Base-by-base conservation (phyloP, 1,140 invertebrate species). In the Eriosoma lanigerum region DNA sequence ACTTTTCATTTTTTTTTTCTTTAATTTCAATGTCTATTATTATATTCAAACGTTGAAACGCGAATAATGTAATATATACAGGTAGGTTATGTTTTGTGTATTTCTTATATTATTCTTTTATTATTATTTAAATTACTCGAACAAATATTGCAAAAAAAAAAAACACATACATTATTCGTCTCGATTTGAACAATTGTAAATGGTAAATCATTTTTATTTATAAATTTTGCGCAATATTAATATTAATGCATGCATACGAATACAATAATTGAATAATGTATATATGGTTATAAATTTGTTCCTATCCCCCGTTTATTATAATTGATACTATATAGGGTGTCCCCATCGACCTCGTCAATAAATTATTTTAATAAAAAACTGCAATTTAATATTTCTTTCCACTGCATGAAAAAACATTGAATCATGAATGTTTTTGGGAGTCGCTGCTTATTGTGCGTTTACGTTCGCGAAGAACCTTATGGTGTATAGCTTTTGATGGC, bases 151-250 rank as follows among this genome's bases (percentile, higher is more conserved):
- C 66, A 46, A 70, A 70, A 70, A 50, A 70, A 50, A 38, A 38
- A 50, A 50, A 32, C 38, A 3, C 44, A 32, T 66, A 50, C 46
- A 50, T n/a, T n/a, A n/a, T 50, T 50, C 44, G 66, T 70, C 46
- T 70, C 66, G 66, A 70, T 70, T 50, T 70, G 50, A 70, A 70
- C 66, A 70, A 70, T 70, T 8, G 32, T 38, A 38, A 38, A 38
- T 38, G 32, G 32, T 38, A 38, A 38, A 38, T 38, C 46, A 24
- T 48, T 70, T 21, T 50, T 9, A 50, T 6, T 5, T 46, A 38
- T 38, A 12, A 19, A 9, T 70, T 70, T 70, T 70, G 21, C 66
- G 66, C 46, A 70, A 70, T 50, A 50, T 17, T 29, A 26, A 70
- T 50, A 5, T n/a, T 54, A 24, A 70, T 48, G 46, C 17, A 50